Conservation (phyloP, 2,113 vertebrate genomes). For the Carassius gibelio region DNA sequence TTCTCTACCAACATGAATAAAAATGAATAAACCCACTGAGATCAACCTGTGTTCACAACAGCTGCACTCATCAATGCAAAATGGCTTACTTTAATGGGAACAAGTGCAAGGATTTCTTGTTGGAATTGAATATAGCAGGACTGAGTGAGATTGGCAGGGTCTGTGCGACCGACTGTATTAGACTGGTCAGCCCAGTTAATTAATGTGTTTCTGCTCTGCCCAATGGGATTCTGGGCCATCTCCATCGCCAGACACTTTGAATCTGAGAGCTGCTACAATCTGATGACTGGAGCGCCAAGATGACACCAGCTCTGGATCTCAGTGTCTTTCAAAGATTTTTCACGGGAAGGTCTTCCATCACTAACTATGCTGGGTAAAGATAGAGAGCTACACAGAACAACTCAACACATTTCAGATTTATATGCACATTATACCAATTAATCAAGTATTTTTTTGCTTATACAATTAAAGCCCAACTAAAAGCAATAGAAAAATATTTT, state of each 20-base stretch:
- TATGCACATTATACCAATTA: neutral
- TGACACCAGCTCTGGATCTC: conserved; percentile 5
- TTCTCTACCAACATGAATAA: neutral
- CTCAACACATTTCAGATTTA: neutral
- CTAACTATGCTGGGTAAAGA: neutral
- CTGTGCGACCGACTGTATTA: conserved; percentile 32
- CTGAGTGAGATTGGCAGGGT: conserved; percentile 53
- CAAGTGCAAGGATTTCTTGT: conserved; percentile 49
- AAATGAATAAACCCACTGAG: neutral
- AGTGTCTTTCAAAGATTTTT: neutral
- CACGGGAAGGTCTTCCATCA: neutral
- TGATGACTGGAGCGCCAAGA: conserved; percentile 35
- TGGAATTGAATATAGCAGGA: conserved; percentile 26
- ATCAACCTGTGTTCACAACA: conserved; percentile 8
- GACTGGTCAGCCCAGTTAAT: conserved; percentile 57
- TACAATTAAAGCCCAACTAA: neutral
- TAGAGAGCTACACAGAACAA: neutral
- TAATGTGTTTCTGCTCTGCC: conserved; percentile 52
- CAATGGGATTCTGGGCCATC: conserved; percentile 46
- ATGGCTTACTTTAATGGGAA: conserved; percentile 53
- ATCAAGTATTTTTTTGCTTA: neutral
- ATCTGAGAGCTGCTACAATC: conserved; percentile 34
- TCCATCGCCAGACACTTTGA: conserved; percentile 21
- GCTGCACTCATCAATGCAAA: conserved; percentile 51
- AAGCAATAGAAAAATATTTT: neutral